Evolutionary conservation across 2,797 vertebrate genomes (phyloP).

Genomic region (Eulemur mongoz): DNA sequence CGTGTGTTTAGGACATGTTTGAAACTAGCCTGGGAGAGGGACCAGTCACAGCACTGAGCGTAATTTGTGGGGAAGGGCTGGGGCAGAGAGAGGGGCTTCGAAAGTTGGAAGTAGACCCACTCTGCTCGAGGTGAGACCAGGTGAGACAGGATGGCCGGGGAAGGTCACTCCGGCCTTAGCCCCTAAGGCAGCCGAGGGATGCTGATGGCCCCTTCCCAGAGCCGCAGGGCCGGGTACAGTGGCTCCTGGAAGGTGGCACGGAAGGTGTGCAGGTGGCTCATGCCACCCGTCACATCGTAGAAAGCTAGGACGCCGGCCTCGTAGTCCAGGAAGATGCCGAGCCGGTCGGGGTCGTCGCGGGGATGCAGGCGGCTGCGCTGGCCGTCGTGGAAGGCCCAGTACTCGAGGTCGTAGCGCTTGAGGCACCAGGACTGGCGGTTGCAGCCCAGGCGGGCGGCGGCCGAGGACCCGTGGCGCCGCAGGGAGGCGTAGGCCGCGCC

Average conservation of each 20-base stretch:
- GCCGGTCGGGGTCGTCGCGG: slow-evolving; percentile 79
- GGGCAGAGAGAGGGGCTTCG: no score
- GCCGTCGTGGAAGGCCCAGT: slow-evolving; percentile 88
- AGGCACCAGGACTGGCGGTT: slow-evolving; percentile 87
- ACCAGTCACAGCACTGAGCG: not conserved
- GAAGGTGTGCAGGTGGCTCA: slow-evolving; percentile 86
- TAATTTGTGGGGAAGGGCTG: no score
- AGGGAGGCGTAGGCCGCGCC: slow-evolving; percentile 83
- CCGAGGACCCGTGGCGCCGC: slow-evolving; percentile 81
- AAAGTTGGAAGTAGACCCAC: not conserved
- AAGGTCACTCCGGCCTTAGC: not conserved
- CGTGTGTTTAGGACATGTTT: not conserved
- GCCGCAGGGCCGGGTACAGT: slow-evolving; percentile 83
- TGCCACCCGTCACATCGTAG: slow-evolving; percentile 80
- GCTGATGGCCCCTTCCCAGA: slow-evolving; percentile 85
- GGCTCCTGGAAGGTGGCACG: slow-evolving; percentile 84
- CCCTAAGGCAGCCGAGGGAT: slow-evolving; percentile 80
- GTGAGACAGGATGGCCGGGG: not conserved
- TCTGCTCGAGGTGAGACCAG: not conserved
- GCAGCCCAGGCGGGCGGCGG: slow-evolving; percentile 82
- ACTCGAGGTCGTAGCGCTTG: slow-evolving; percentile 85
- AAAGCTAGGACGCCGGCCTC: slow-evolving; percentile 86
- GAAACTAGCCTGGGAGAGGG: not conserved
- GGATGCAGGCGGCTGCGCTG: slow-evolving; percentile 79
- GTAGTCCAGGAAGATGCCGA: slow-evolving; percentile 86